These are phyloP conservation scores for Trissoscelio sp. DNA, from an alignment of 2,888 invertebrate species.

Conservation along the genomic window DNA sequence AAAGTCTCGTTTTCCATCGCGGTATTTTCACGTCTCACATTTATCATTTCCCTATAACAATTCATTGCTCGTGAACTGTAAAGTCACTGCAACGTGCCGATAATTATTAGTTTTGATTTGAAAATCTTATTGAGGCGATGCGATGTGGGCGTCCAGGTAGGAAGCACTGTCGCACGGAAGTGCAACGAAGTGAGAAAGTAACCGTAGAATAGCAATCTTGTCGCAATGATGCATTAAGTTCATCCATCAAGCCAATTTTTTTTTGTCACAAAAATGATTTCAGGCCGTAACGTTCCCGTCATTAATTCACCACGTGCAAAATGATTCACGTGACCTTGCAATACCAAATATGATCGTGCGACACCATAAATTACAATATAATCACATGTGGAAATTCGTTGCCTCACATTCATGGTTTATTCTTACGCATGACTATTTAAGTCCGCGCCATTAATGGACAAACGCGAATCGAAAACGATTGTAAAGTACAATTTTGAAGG, in stretches of 20 bases:
- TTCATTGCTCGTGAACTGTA: constrained; percentile 23
- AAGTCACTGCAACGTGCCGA: constrained; percentile 17
- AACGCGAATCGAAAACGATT: constrained; percentile 5
- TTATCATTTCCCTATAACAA: not conserved
- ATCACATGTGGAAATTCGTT: constrained; percentile 52
- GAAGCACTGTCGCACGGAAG: constrained; percentile 48
- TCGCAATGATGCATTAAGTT: constrained; percentile 44
- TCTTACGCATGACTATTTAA: constrained; percentile 39
- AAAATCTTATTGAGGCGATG: constrained; percentile 19
- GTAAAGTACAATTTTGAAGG: constrained; percentile 14
- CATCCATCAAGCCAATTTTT: constrained; percentile 45
- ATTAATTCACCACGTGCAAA: constrained; percentile 33
- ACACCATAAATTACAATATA: constrained; percentile 48
- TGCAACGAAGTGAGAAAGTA: constrained; percentile 55
- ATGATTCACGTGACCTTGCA: constrained; percentile 55
- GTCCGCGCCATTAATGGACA: constrained; percentile 14
- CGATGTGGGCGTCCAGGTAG: constrained; percentile 50
- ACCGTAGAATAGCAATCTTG: constrained; percentile 28
- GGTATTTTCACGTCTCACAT: not conserved
- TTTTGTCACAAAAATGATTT: constrained; percentile 3
- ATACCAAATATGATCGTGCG: constrained; percentile 7
- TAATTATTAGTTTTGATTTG: constrained; percentile 25
- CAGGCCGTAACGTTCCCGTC: not conserved
- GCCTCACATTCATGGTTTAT: constrained; percentile 26
- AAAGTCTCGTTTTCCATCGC: constrained; percentile 7